These are phyloP conservation scores for Diplogasteroides magnus DNA, from an alignment of 1,140 invertebrate species.

Conservation along the genomic window DNA sequence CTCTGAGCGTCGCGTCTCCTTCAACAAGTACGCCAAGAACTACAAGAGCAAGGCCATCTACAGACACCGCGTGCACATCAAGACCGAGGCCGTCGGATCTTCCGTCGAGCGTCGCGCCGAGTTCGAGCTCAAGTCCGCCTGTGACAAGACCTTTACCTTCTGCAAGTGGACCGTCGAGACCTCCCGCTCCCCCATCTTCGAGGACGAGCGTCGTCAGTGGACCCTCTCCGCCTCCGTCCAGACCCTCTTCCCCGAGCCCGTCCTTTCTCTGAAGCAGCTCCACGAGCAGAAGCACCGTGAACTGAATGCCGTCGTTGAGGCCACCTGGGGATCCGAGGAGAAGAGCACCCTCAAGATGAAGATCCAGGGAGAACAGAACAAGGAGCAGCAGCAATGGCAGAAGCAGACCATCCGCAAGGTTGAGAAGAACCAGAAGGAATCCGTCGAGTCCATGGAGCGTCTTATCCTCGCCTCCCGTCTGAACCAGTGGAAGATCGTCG, in stretches of 20 bases:
- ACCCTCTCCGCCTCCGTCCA: conserved; percentile 3
- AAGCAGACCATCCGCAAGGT: too few species aligned
- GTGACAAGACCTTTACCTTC: conserved; percentile 6
- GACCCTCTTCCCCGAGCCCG: conserved; percentile 17
- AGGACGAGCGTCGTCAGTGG: conserved; percentile 16
- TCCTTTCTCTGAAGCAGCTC: conserved; percentile 9
- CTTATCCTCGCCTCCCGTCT: conserved; percentile 15
- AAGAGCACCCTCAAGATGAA: conserved; percentile 16
- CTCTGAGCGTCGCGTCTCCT: not conserved
- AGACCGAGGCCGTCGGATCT: conserved; percentile 1
- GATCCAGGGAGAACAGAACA: conserved; percentile 29
- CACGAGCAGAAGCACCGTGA: conserved; percentile 18
- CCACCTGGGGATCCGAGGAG: conserved; percentile 17
- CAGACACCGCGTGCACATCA: not conserved
- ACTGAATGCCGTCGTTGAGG: conserved; percentile 3
- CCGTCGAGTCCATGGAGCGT: too few species aligned
- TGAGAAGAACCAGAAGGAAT: too few species aligned
- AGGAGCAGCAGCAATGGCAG: conserved; percentile 14
- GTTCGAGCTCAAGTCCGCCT: conserved; percentile 11
- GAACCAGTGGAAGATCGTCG: too few species aligned
- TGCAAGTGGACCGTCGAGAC: conserved; percentile 6
- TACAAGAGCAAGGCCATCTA: conserved; percentile 9
- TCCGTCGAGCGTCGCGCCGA: conserved; percentile 8
- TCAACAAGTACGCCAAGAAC: conserved; percentile 1
- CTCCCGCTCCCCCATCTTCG: not conserved